phyloP scores from a whole-genome alignment of 2,113 vertebrate genomes.

The Sturnus vulgaris region DNA sequence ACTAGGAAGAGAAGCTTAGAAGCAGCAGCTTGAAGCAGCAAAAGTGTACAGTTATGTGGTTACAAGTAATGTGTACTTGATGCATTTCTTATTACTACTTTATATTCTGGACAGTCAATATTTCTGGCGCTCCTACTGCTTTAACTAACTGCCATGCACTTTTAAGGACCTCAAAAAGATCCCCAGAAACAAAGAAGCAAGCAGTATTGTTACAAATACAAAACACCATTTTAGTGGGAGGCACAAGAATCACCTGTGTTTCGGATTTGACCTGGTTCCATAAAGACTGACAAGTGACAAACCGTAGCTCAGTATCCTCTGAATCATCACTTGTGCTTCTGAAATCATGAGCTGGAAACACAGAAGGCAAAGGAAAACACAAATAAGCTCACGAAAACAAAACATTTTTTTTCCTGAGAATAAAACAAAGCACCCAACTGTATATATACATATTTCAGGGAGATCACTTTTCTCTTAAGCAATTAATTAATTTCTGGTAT shows the following conservation, averaged over 20 bases:
- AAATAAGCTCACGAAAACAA: not conserved
- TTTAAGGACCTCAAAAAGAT: not conserved
- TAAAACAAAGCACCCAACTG: not conserved
- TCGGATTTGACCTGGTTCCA: constrained; percentile 84
- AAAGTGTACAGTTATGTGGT: not conserved
- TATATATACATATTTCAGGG: accelerated
- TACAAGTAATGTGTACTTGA: not conserved
- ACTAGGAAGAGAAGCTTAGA: not conserved
- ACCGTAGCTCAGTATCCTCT: constrained; percentile 74
- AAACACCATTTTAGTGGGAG: not conserved
- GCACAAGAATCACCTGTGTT: constrained; percentile 79
- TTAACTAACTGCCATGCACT: not conserved
- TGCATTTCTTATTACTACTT: not conserved
- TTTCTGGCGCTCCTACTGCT: not conserved
- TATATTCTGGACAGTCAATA: not conserved
- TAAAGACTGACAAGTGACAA: constrained; percentile 79
- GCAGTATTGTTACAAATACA: not conserved
- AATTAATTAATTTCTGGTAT: not conserved
- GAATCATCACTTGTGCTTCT: constrained; percentile 43
- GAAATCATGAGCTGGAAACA: constrained; percentile 78
- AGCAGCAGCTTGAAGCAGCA: not conserved
- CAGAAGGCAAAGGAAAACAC: not conserved
- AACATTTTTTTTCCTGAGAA: not conserved
- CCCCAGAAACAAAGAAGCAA: not conserved
- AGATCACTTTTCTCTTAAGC: not conserved